Conservation (phyloP, 2,797 vertebrate species). For the Lerista edwardsae region DNA sequence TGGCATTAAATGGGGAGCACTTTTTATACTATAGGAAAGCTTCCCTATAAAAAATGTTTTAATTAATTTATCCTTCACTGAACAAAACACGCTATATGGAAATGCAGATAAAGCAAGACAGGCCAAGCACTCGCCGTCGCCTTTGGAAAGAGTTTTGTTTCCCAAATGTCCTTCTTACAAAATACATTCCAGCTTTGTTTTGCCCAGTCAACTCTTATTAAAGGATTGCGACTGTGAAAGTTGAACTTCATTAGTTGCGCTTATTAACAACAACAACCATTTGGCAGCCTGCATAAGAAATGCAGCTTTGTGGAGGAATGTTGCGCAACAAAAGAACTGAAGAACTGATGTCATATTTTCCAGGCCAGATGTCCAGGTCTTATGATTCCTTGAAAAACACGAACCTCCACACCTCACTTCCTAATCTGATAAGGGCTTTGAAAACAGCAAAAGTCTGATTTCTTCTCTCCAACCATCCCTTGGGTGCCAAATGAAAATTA, state of each 20-base stretch:
- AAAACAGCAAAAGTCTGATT: too few species aligned
- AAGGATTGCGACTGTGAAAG: not conserved
- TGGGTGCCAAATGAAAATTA: too few species aligned
- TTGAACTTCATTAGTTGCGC: conserved; percentile 27
- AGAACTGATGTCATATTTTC: not conserved
- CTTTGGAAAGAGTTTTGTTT: not conserved
- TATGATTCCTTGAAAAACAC: too few species aligned
- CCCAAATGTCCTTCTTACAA: not conserved
- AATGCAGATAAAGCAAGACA: conserved; percentile 11
- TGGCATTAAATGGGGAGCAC: not conserved
- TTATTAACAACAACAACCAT: conserved; percentile 2
- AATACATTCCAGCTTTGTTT: conserved; percentile 3
- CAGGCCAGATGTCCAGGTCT: too few species aligned
- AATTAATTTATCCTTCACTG: conserved; percentile 30
- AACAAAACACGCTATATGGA: conserved; percentile 12
- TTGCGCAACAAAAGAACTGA: not conserved
- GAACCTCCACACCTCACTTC: too few species aligned
- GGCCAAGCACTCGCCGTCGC: not conserved
- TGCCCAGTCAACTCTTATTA: not conserved
- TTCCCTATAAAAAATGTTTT: conserved; percentile 25
- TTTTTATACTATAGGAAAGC: conserved; percentile 13
- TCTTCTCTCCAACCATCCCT: too few species aligned
- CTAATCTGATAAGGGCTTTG: too few species aligned
- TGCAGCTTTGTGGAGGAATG: not conserved
- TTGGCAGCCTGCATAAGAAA: not conserved